Percentiles rank a stretch among this genome's conserved stretches.
Conservation (phyloP, 2,888 invertebrate genomes). For the Lathronympha strigana region DNA sequence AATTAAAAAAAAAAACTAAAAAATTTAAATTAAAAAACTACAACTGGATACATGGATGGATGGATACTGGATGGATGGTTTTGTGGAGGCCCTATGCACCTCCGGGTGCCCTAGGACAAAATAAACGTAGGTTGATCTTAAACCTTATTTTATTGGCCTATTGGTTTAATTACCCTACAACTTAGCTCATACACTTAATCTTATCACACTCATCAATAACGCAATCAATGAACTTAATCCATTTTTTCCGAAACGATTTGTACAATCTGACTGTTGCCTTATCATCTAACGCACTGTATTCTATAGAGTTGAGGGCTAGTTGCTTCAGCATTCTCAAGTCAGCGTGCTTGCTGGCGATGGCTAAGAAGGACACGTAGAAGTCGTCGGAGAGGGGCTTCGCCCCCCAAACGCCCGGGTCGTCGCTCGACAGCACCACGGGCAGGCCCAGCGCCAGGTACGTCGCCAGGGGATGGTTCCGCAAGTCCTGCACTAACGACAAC, state of each 20-base stretch:
- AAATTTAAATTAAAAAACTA: too few relatives aligned
- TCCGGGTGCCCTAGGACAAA: too few relatives aligned
- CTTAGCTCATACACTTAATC: too few relatives aligned
- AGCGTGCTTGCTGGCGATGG: slow-evolving; percentile 87
- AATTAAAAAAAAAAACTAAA: too few relatives aligned
- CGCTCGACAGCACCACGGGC: slow-evolving; percentile 90
- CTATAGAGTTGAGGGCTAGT: slow-evolving; percentile 89
- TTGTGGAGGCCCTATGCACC: too few relatives aligned
- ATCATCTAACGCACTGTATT: slow-evolving; percentile 83
- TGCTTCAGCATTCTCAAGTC: slow-evolving; percentile 90
- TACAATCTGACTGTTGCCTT: slow-evolving; percentile 55
- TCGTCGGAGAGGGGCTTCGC: slow-evolving; percentile 90
- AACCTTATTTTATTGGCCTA: too few relatives aligned
- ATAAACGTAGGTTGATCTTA: too few relatives aligned
- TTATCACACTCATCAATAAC: slow-evolving; percentile 51
- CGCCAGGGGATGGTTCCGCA: slow-evolving; percentile 90
- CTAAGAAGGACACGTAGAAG: slow-evolving; percentile 90
- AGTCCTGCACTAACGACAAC: slow-evolving; percentile 87
- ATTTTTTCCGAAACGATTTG: slow-evolving; percentile 57
- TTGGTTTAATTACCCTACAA: too few relatives aligned
- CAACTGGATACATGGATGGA: too few relatives aligned
- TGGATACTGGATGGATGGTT: too few relatives aligned
- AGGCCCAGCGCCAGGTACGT: slow-evolving; percentile 86
- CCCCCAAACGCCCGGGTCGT: slow-evolving; percentile 92
- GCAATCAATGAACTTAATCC: slow-evolving; percentile 64